These are phyloP conservation scores for Poecilia latipinna DNA, from an alignment of 2,113 vertebrate genomes.

Conservation along the genomic window DNA sequence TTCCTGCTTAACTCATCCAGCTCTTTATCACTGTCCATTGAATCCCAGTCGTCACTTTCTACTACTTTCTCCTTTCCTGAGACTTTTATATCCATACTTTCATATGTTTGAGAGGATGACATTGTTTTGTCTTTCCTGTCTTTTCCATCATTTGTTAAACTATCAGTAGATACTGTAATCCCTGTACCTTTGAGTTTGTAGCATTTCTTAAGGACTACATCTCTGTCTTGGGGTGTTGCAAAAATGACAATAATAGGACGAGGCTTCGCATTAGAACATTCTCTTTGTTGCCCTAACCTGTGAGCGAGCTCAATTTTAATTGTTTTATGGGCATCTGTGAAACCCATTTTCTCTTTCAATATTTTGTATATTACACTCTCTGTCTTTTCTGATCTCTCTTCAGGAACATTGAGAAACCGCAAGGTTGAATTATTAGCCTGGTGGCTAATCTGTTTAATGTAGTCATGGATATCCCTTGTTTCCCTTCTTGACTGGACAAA, in stretches of 20 bases:
- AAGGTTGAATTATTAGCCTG: slow-evolving; percentile 91
- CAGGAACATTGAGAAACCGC: slow-evolving; percentile 93
- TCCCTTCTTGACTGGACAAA: slow-evolving; percentile 97
- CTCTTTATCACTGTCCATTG: slow-evolving; percentile 92
- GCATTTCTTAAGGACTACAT: slow-evolving; percentile 96
- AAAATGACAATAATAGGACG: slow-evolving; percentile 96
- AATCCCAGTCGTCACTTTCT: slow-evolving; percentile 89
- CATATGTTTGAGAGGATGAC: slow-evolving; percentile 94
- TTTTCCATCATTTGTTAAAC: slow-evolving; percentile 87
- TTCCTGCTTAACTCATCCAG: slow-evolving; percentile 90
- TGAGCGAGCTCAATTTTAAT: slow-evolving; percentile 95
- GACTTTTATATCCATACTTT: slow-evolving; percentile 96
- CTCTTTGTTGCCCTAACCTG: slow-evolving; percentile 92
- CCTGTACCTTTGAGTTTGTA: slow-evolving; percentile 98
- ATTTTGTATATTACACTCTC: slow-evolving; percentile 90
- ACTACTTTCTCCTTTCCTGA: slow-evolving; percentile 83
- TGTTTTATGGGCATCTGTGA: slow-evolving; percentile 86
- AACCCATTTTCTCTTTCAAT: slow-evolving; percentile 94
- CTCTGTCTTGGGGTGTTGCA: slow-evolving; percentile 91
- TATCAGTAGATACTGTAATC: slow-evolving; percentile 93
- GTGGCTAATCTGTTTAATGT: slow-evolving; percentile 93
- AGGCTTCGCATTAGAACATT: slow-evolving; percentile 96
- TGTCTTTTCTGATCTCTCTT: slow-evolving; percentile 88
- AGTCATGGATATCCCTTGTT: slow-evolving; percentile 97
- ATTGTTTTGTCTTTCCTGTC: slow-evolving; percentile 90